Conservation (phyloP, 2,113 vertebrate species). For the Triplophysa siluroides region DNA sequence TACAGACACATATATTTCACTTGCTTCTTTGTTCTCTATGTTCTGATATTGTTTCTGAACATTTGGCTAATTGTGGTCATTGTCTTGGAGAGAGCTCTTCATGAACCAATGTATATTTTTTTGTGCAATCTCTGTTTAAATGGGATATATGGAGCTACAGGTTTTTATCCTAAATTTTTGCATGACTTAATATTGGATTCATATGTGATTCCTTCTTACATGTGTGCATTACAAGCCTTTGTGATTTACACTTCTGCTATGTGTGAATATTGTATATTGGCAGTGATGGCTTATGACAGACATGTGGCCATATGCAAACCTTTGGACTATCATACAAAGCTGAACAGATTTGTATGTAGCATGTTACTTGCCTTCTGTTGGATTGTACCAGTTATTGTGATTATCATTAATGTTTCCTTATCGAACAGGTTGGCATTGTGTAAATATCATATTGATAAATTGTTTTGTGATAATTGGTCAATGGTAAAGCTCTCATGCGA, state of each 20-base stretch:
- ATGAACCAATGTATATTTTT: conserved; percentile 46
- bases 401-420: neutral
- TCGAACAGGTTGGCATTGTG: conserved; percentile 8
- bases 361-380: conserved; percentile 12
- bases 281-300: conserved; percentile 43
- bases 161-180: conserved; percentile 44
- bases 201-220: conserved; percentile 18
- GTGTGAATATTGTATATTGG: conserved; percentile 42
- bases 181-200: conserved; percentile 20
- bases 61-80: conserved; percentile 25
- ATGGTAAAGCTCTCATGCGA: conserved; percentile 31
- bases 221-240: conserved; percentile 35
- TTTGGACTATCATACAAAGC: conserved; percentile 37
- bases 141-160: conserved; percentile 28
- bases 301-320: conserved; percentile 41
- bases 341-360: neutral
- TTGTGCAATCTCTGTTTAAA: conserved; percentile 45
- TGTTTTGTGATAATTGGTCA: conserved; percentile 37
- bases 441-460: conserved; percentile 30
- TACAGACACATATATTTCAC: conserved; percentile 16
- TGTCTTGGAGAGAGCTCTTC: conserved; percentile 35
- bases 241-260: conserved; percentile 34
- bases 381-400: neutral
- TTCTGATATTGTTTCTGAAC: conserved; percentile 33
- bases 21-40: conserved; percentile 26